Evolutionary conservation across 2,113 vertebrate species (phyloP), one percentile per base, ranked within the genome.

Genomic region (Vireo altiloquus): DNA sequence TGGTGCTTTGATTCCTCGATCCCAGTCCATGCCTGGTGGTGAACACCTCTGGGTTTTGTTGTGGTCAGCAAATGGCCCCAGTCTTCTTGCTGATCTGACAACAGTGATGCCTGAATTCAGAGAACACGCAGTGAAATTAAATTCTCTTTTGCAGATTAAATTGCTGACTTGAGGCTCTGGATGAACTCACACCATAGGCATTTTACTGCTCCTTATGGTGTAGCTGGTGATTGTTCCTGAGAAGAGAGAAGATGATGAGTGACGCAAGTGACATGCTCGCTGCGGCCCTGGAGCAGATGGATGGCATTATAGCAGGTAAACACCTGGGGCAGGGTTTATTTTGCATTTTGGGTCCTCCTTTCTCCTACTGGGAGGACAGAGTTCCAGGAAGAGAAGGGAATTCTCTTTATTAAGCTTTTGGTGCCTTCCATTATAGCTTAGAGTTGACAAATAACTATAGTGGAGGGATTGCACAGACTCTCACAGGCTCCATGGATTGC

Each of bases 201-300:
- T 90, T 82, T 68, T 17, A 3, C 71, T 82, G n/a, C 42, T 94
- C 89, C 87, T 90, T 95, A 87, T 94, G 88, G 89, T 92, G 46
- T 87, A 75, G 52, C 86, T 86, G 94, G 91, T 63, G 94, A 69
- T 94, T 16, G 44, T 71, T 79, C 61, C 78, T 35, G 79, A 88
- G 91, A 87, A 94, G 74, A 64, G 68, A 87, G 68, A 99, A 98
- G 94, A 99, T 99, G 99, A 99, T 99, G 99, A 99, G 98, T 49
- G 99, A 99, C 96, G 99, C 99, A 93, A 99, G 99, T 92, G 99
- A 99, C 92, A 99, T 99, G 99, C 97, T 99, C 96, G 99, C 99
- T 33, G 99, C 99, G 0, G 99, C 99, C 49, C 91, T 99, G 98
- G 99, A 99, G 97, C 99, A 99, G 97, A 99, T 99, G 99, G 99